Conservation (phyloP, 2,113 vertebrate species). For the Paedocypris sp. region DNA sequence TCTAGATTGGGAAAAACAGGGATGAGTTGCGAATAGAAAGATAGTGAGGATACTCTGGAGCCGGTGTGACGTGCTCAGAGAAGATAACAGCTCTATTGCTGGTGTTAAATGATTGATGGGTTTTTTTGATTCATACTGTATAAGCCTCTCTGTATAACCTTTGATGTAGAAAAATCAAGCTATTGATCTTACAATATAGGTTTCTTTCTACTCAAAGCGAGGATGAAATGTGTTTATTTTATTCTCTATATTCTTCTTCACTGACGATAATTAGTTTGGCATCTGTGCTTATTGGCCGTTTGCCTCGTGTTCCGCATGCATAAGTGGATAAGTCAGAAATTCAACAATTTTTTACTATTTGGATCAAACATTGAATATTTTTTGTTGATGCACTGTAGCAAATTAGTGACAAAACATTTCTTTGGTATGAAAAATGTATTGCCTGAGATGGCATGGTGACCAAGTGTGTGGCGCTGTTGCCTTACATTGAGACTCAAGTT, state of each 20-base stretch:
- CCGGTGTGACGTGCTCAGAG: neutral
- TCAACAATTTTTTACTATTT: no score
- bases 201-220: constrained; percentile 30
- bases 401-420: no score
- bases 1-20: neutral
- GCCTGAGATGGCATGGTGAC: no score
- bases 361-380: no score
- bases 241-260: constrained; percentile 32
- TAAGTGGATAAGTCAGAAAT: no score
- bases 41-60: neutral
- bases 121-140: constrained; percentile 3
- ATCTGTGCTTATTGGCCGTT: constrained; percentile 35
- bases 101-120: constrained; percentile 3
- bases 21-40: neutral
- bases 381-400: no score
- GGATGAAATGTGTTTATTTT: constrained; percentile 27
- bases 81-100: constrained; percentile 5
- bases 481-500: no score
- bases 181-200: constrained; percentile 15
- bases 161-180: constrained; percentile 1
- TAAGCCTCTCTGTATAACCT: constrained; percentile 4
- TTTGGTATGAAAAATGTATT: no score
- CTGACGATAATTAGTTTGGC: constrained; percentile 29
- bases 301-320: no score
- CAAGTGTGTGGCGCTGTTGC: no score